These are phyloP conservation scores for Colletes collaris DNA, from an alignment of 2,888 invertebrate genomes.

Conservation along the genomic window DNA sequence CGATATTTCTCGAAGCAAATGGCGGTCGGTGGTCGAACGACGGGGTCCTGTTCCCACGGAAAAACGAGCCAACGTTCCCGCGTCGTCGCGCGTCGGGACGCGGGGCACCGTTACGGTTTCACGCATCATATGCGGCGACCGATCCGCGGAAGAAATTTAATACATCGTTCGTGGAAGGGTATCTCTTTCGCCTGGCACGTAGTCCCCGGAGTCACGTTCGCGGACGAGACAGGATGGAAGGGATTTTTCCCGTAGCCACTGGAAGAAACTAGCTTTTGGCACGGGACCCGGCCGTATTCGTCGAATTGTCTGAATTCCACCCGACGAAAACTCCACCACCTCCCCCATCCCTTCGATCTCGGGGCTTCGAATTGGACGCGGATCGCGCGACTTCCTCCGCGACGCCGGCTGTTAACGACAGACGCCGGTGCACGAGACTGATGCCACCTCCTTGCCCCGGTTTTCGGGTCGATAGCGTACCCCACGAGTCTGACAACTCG, in stretches of 20 bases:
- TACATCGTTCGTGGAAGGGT: constrained; percentile 43
- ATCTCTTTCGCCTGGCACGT: neutral
- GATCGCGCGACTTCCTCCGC: constrained; percentile 10
- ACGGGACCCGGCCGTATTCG: constrained; percentile 22
- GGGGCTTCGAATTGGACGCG: constrained; percentile 14
- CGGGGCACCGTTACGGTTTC: constrained; percentile 63
- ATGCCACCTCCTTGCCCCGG: constrained; percentile 6
- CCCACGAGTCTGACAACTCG: neutral
- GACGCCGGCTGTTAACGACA: constrained; percentile 32
- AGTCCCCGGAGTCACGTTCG: constrained; percentile 1
- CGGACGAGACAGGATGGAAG: neutral
- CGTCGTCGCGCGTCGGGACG: constrained; percentile 19
- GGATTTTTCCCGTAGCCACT: constrained; percentile 23
- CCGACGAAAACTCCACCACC: constrained; percentile 11
- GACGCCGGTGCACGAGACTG: constrained; percentile 31
- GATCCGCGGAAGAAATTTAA: constrained; percentile 61
- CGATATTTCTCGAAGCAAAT: constrained; percentile 41
- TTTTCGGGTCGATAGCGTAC: neutral
- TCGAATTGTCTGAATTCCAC: constrained; percentile 36
- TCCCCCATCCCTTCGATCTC: neutral
- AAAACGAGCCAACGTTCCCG: constrained; percentile 2
- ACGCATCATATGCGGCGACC: constrained; percentile 56
- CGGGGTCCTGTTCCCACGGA: constrained; percentile 51
- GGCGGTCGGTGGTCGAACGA: constrained; percentile 16
- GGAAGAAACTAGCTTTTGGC: constrained; percentile 26